Conservation (phyloP, 2,888 invertebrate genomes). For the Drosophila antonietae region DNA sequence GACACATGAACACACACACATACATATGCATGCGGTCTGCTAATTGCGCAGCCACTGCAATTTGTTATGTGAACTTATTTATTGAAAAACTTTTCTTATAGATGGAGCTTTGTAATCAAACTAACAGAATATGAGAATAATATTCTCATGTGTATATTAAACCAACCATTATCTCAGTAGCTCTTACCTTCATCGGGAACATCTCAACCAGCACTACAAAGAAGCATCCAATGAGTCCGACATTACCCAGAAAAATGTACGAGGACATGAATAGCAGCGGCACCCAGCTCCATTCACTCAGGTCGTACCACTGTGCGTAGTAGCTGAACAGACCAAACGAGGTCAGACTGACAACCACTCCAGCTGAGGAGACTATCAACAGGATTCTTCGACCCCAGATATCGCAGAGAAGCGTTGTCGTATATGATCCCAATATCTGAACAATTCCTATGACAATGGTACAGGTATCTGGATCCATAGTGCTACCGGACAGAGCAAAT, state of each 20-base stretch:
- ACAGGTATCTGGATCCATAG: slow-evolving; percentile 77
- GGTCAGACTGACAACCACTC: slow-evolving; percentile 71
- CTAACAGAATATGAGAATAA: no score
- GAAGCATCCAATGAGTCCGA: slow-evolving; percentile 81
- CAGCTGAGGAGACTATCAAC: slow-evolving; percentile 73
- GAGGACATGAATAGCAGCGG: slow-evolving; percentile 79
- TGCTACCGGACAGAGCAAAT: slow-evolving; percentile 73
- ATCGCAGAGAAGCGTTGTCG: slow-evolving; percentile 78
- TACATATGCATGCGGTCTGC: no score
- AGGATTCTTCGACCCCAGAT: slow-evolving; percentile 79
- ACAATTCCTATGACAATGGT: slow-evolving; percentile 80
- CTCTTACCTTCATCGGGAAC: slow-evolving; percentile 80
- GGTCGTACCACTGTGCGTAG: slow-evolving; percentile 46
- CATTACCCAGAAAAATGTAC: slow-evolving; percentile 78
- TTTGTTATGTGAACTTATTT: no score
- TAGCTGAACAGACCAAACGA: slow-evolving; percentile 75
- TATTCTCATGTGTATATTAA: no score
- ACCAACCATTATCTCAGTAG: no score
- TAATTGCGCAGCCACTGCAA: no score
- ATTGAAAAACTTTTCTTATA: no score
- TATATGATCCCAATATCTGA: slow-evolving; percentile 79
- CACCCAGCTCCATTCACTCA: slow-evolving; percentile 73
- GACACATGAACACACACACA: no score
- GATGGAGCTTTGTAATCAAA: no score
- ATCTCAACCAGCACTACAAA: slow-evolving; percentile 82